phyloP scores from a whole-genome alignment of 2,113 vertebrate genomes.

The Etia nguti region DNA sequence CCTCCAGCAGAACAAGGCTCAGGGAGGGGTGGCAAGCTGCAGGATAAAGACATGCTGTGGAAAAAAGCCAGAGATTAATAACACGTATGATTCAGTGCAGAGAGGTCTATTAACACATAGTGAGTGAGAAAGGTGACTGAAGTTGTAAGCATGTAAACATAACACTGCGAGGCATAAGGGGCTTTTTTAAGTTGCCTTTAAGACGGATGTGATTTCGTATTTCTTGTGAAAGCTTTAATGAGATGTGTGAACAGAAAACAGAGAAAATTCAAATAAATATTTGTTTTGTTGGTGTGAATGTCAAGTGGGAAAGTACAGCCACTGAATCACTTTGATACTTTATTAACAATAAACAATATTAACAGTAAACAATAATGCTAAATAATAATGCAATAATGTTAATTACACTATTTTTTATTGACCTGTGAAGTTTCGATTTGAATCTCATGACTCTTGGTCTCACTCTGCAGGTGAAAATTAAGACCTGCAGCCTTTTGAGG shows the following conservation, averaged over 20 bases:
- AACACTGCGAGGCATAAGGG: background rate
- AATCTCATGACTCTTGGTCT: background rate
- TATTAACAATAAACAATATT: no score
- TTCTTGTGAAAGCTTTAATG: no score
- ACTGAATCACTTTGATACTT: background rate
- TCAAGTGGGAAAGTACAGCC: background rate
- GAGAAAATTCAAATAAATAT: no score
- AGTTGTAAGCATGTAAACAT: background rate
- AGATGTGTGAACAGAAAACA: no score
- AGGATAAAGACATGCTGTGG: no score
- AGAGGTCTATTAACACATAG: background rate
- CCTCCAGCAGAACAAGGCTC: no score
- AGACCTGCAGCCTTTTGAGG: rapidly evolving
- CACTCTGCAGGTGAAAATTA: background rate
- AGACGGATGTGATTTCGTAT: no score
- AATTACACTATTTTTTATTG: background rate
- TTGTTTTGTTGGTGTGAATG: no score
- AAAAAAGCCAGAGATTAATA: background rate
- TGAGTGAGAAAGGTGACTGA: background rate
- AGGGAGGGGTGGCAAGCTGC: no score
- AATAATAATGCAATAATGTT: background rate
- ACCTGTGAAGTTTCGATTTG: background rate
- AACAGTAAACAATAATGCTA: background rate
- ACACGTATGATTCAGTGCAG: background rate
- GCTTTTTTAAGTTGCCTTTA: no score